Base-by-base conservation (phyloP, 2,797 vertebrate species). In the Coreius guichenoti region DNA sequence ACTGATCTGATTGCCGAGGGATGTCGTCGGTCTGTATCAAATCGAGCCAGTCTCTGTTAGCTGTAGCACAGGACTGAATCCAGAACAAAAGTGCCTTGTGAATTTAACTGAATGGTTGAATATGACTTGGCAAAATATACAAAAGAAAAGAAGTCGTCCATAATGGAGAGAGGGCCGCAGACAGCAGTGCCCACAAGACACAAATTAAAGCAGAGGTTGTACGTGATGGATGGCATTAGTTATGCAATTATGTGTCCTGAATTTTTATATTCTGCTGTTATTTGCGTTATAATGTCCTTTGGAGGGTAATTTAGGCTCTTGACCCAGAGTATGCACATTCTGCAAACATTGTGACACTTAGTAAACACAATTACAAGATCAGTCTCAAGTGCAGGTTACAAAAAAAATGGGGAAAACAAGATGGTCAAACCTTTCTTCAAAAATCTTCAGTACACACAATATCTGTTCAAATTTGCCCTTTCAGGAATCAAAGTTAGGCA, bases 31-130 rank as follows among this genome's bases (percentile, higher is more conserved):
- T 93, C 90, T 92, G 90, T 93, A 91, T 93, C 92, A 90, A 92
- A 92, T 90, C 86, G 90, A 93, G 93, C 88, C 92, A 93, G 87
- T 92, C 91, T 93, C 93, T 91, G 93, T 92, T 91, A 92, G 91
- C 89, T 84, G 91, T 73, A 72, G 91, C 67, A 86, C 87, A 93
- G 91, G 93, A 93, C 93, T 93, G 86, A 88, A 88, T 61, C 0
- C 85, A 92, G 92, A 92, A 94, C 92, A 94, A 93, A 94, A 93
- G 90, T 92, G 90, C 89, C 89, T 89, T 91, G 90, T 87, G 91
- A 89, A 89, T 90, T 90, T 90, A 92, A 93, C 91, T 89, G 90
- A 92, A 91, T 89, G 90, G 92, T 87, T 92, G 93, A 82, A 26
- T 81, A 43, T 43, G 16, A 81, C 8, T 81, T 70, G 26, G 67